A percentile compares a stretch with the other conserved stretches of the same genome.
phyloP scores from a whole-genome alignment of 1,140 invertebrate genomes.

The Lepidurus couesii region DNA sequence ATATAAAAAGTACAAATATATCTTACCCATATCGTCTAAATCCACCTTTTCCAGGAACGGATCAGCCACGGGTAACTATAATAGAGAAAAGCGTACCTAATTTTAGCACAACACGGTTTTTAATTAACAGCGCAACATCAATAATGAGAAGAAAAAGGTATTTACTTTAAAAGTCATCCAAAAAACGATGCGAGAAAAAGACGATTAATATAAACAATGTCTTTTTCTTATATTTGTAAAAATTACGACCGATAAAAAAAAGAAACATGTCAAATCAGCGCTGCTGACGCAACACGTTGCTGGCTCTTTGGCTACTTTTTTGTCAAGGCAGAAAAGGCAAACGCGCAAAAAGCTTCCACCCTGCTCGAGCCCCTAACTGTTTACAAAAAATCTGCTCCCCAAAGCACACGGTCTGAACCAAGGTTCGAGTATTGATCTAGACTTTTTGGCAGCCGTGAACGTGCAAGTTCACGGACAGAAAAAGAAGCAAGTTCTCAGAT shows the following conservation, averaged over 20 bases:
- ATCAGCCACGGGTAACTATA: conserved; percentile 79
- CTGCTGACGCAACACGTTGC: not conserved
- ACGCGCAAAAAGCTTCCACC: no score
- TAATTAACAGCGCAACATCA: not conserved
- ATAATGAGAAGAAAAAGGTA: not conserved
- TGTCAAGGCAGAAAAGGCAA: no score
- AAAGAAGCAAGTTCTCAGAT: not conserved
- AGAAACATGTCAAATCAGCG: not conserved
- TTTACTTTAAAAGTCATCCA: conserved; percentile 3
- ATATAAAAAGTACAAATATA: conserved; percentile 11
- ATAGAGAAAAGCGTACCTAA: conserved; percentile 44
- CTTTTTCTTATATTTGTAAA: not conserved
- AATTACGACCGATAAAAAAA: not conserved
- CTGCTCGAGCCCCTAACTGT: no score
- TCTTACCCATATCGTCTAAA: conserved; percentile 74
- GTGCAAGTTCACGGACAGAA: not conserved
- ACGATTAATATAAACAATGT: not conserved
- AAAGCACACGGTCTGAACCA: no score
- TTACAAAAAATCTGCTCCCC: no score
- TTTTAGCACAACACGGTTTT: not conserved
- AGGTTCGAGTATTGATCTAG: no score
- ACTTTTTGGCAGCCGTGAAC: not conserved
- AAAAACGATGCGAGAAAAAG: not conserved
- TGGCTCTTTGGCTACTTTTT: no score
- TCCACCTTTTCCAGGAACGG: conserved; percentile 82